These are phyloP conservation scores for Buphagus erythrorhynchus DNA, from an alignment of 2,797 vertebrate genomes.

Conservation along the genomic window DNA sequence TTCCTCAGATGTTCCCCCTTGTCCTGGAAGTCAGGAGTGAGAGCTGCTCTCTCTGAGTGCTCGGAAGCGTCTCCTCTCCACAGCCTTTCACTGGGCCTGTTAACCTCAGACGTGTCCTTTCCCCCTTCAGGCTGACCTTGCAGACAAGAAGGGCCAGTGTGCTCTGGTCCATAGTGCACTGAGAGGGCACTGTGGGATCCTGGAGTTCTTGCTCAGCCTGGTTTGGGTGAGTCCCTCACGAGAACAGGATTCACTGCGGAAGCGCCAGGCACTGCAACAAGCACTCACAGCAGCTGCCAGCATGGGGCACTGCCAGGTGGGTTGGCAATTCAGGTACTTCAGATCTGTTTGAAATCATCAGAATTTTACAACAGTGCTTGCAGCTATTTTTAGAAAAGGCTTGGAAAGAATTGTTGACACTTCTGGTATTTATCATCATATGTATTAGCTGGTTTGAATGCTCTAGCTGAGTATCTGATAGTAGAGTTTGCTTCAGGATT, in stretches of 20 bases:
- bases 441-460: background rate
- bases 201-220: constrained; percentile 86
- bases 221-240: constrained; percentile 81
- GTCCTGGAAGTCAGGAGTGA: background rate
- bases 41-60: background rate
- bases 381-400: background rate
- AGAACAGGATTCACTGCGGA: constrained; percentile 81
- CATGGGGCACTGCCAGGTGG: constrained; percentile 87
- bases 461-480: background rate
- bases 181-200: constrained; percentile 88
- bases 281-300: constrained; percentile 92
- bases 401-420: background rate
- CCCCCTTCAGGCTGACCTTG: constrained; percentile 82
- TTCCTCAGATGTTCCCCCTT: background rate
- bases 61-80: background rate
- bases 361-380: background rate
- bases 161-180: constrained; percentile 92
- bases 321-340: background rate
- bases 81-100: background rate
- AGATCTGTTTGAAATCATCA: background rate
- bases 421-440: background rate
- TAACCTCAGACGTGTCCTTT: background rate
- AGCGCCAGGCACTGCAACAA: constrained; percentile 91
- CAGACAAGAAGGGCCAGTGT: constrained; percentile 96
- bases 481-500: background rate